A percentile compares a stretch with the other conserved stretches of the same genome.
Evolutionary conservation across 1,140 invertebrate genomes (phyloP).

Genomic region (Ectropis grisescens): DNA sequence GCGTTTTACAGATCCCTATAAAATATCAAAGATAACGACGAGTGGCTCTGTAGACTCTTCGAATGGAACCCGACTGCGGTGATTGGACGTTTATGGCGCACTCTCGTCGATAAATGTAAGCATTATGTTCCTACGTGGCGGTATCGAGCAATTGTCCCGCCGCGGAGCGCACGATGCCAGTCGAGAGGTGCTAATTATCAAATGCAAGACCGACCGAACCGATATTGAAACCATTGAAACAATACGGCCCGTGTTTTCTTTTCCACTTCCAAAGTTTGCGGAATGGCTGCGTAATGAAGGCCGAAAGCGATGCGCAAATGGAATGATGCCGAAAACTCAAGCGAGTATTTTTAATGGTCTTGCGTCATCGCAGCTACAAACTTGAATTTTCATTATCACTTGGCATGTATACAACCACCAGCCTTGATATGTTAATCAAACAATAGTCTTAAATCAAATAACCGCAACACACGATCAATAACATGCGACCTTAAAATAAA

Average conservation of each 20-base stretch:
- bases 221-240: slow-evolving; percentile 67
- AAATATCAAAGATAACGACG: slow-evolving; percentile 67
- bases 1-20: slow-evolving; percentile 66
- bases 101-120: slow-evolving; percentile 44
- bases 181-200: slow-evolving; percentile 64
- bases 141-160: slow-evolving; percentile 38
- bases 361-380: slow-evolving; percentile 65
- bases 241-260: slow-evolving; percentile 61
- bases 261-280: slow-evolving; percentile 66
- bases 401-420: slow-evolving; percentile 58
- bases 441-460: slow-evolving; percentile 63
- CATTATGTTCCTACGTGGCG: slow-evolving; percentile 29
- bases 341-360: slow-evolving; percentile 69
- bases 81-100: slow-evolving; percentile 58
- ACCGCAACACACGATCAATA: slow-evolving; percentile 51
- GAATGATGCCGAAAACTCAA: slow-evolving; percentile 64
- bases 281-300: slow-evolving; percentile 66
- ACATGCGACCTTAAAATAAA: slow-evolving; percentile 45
- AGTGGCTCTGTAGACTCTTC: slow-evolving; percentile 36
- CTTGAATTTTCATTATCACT: slow-evolving; percentile 70
- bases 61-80: slow-evolving; percentile 30
- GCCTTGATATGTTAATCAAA: slow-evolving; percentile 68
- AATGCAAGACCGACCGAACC: slow-evolving; percentile 59
- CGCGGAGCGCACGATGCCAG: slow-evolving; percentile 16
- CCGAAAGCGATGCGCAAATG: slow-evolving; percentile 60